Base-by-base conservation (phyloP, 1,140 invertebrate genomes). In the Macrocentrus cingulum region DNA sequence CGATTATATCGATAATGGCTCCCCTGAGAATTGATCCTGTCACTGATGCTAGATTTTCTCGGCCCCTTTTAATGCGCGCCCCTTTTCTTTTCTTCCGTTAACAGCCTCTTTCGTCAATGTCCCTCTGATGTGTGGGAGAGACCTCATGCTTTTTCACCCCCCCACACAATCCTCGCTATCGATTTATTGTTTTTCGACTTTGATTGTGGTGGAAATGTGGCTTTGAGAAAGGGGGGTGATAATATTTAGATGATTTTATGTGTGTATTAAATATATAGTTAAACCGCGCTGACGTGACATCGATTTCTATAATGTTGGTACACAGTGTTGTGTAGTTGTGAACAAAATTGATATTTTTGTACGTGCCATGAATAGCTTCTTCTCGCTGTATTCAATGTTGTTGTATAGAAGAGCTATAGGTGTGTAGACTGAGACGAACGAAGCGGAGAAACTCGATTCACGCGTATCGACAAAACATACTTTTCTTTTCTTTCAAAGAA, bases 1-100 rank as follows among this genome's bases (percentile, higher is more conserved):
- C 59, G 59, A 61, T 61, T 61, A 61, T 61, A 61, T 61, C 53
- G 53, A 51, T 56, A 61, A 61, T 61, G 54, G 59, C 51, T 37
- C 59, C 46, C 45, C 51, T 44, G 59, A 44, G 59, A 39, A 55
- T 50, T 42, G 51, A 54, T 60, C 59, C 48, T 42, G 23, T 37
- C 18, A n/a, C 16, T 32, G n/a, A n/a, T n/a, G n/a, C 36, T n/a
- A 15, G 18, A 18, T 39, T 36, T 36, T n/a, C n/a, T n/a, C n/a
- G n/a, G n/a, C n/a, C n/a, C n/a, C n/a, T n/a, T n/a, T n/a, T n/a
- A n/a, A n/a, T n/a, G n/a, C n/a, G n/a, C n/a, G n/a, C n/a, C n/a
- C n/a, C n/a, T n/a, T n/a, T n/a, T n/a, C n/a, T n/a, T n/a, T n/a
- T n/a, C n/a, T n/a, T n/a, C n/a, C n/a, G n/a, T n/a, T n/a, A n/a